phyloP scores from a whole-genome alignment of 2,888 invertebrate species.

The Drosophila prolongata region DNA sequence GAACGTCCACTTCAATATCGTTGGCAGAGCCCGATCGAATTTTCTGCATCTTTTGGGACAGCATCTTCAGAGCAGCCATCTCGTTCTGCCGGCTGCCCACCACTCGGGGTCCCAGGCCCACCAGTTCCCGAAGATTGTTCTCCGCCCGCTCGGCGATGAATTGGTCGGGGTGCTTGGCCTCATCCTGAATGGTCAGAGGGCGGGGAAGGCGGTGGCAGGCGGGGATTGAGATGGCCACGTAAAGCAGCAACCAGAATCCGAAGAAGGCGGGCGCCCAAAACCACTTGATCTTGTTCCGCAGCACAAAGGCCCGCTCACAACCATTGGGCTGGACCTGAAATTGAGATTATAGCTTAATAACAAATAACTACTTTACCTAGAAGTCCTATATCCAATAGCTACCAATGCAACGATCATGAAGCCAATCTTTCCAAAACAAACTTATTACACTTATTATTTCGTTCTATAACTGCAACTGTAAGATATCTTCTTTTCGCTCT shows the following conservation, averaged over 20 bases:
- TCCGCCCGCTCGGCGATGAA: conserved; percentile 90
- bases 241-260: conserved; percentile 79
- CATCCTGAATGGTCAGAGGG: conserved; percentile 79
- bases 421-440: too few species aligned
- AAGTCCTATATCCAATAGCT: too few species aligned
- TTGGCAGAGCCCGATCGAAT: conserved; percentile 65
- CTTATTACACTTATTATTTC: too few species aligned
- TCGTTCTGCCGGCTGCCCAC: conserved; percentile 91
- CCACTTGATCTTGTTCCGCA: conserved; percentile 78
- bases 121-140: conserved; percentile 87
- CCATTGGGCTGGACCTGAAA: conserved; percentile 50
- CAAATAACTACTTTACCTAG: too few species aligned
- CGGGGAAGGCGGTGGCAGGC: conserved; percentile 78
- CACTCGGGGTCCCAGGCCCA: conserved; percentile 89
- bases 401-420: too few species aligned
- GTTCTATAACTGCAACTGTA: too few species aligned
- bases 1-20: conserved; percentile 81
- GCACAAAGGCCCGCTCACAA: conserved; percentile 69
- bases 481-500: too few species aligned
- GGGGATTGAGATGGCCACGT: conserved; percentile 77
- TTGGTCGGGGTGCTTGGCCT: conserved; percentile 83
- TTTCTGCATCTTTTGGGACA: conserved; percentile 64
- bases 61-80: conserved; percentile 86
- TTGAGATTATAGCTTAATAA: too few species aligned
- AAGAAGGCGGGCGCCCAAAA: conserved; percentile 82